Evolutionary conservation across 2,113 vertebrate species (phyloP), one percentile per base, ranked within the genome.

Genomic region (Emydura subglobosa): DNA sequence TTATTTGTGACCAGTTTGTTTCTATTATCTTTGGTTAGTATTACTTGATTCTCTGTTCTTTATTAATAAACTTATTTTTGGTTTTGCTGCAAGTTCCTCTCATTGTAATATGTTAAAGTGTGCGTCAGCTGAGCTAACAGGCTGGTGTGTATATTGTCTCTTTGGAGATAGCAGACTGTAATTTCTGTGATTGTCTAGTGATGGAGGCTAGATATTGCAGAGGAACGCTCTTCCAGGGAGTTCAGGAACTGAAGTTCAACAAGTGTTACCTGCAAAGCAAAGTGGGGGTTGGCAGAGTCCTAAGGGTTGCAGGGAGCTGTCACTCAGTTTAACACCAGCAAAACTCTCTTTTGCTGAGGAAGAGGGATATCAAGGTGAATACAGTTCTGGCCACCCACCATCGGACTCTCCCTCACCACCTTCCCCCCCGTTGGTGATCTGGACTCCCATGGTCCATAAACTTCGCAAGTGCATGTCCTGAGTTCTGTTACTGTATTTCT

Each of bases 381-480:
- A 68, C 17, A 68, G 34, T 68, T n/a, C 65, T 68, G 65, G 65
- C 16, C 65, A 21, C n/a, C 65, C 19, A 72, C 8, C 34, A 72
- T 72, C n/a, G n/a, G 65, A 72, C n/a, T 72, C 7, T 17, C 34
- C 79, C 86, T 1, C 39, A 25, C 7, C 1, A 3, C 34, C 65
- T 78, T 39, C 31, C 14, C 14, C 31, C 65, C 65, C 21, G 8
- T 17, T 10, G 16, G 10, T 82, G 11, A 7, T 49, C 21, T 0
- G 39, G 10, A 59, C 12, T 14, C 24, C 16, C 31, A n/a, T 8
- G 8, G 16, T 19, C 31, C 2, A 0, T 47, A 44, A 55, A 5
- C 0, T 0, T 3, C 31, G 1, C 29, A 3, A 10, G 34, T 29
- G 54, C 55, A 6, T 24, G n/a, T 13, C 6, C 0, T 2, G 47